Base-by-base conservation (phyloP, 2,113 vertebrate species). In the Neolamprologus cancellatus region DNA sequence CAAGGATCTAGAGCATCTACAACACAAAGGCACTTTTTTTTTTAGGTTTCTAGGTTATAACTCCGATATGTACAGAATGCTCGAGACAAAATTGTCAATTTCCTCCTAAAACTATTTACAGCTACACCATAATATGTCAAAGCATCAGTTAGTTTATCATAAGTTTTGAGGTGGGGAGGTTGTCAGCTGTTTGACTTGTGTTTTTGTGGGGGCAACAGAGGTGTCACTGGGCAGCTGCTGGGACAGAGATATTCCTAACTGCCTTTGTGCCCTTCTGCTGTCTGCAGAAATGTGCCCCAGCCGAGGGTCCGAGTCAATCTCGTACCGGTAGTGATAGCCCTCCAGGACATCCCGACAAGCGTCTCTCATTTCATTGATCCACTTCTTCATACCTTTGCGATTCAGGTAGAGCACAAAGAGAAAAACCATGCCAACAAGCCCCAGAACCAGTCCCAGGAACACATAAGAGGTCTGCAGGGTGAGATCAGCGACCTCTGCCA, bases 341-440 rank as follows among this genome's bases (percentile, higher is more conserved):
- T 96, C 96, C 91, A 97, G 61, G 28, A 96, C 89, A 3, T 96
- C 96, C 8, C 78, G 93, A 76, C 96, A 97, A 4, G 96, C 95
- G 2, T 96, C 95, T 87, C 96, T 91, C 54, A 91, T 93, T 3
- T 96, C 94, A 8, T 46, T 89, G 8, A 96, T 91, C 96, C 97
- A 97, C 28, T 91, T 96, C 78, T 96, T 96, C 93, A 97, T 97
- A 4, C 94, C 96, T 20, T 94, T 94, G 64, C 96, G 96, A 81
- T 97, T 97, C 69, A 97, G 95, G 84, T 96, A 97, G 69, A 97
- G 95, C 55, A 97, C 97, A 18, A 97, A 95, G 53, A 97, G 95
- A 78, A 96, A 97, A 48, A 97, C 88, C 93, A 97, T 93, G 6
- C 96, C 96, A 36, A 97, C 96, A 11, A 97, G 85, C 10, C 96